phyloP scores from a whole-genome alignment of 1,140 invertebrate species.

The Radopholus similis region DNA sequence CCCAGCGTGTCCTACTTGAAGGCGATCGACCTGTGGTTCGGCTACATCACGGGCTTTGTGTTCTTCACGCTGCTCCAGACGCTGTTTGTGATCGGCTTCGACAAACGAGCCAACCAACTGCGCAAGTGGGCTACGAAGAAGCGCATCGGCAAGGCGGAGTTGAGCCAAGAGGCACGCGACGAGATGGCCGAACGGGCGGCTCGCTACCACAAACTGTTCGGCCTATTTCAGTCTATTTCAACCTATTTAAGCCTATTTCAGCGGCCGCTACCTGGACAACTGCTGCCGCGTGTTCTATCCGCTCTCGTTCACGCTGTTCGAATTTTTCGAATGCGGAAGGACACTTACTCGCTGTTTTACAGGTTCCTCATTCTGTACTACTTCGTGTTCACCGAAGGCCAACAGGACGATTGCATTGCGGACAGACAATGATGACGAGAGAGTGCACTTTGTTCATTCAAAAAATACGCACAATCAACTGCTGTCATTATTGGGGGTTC shows the following conservation, averaged over 20 bases:
- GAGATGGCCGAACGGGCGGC: slow-evolving; percentile 49
- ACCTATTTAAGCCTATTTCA: neutral
- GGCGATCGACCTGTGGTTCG: slow-evolving; percentile 60
- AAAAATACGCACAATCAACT: too few relatives aligned
- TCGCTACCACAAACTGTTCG: slow-evolving; percentile 46
- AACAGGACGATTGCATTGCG: slow-evolving; percentile 58
- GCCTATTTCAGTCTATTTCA: slow-evolving; percentile 16
- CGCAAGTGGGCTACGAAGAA: slow-evolving; percentile 56
- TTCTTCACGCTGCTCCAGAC: slow-evolving; percentile 59
- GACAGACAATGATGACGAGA: too few relatives aligned
- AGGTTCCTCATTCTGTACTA: slow-evolving; percentile 59
- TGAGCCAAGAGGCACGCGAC: slow-evolving; percentile 54
- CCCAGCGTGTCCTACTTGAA: slow-evolving; percentile 60
- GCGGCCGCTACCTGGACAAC: slow-evolving; percentile 54
- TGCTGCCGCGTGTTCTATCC: slow-evolving; percentile 60
- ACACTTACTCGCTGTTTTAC: too few relatives aligned
- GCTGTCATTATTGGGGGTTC: too few relatives aligned
- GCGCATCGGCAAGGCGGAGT: slow-evolving; percentile 34
- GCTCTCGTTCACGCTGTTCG: slow-evolving; percentile 50
- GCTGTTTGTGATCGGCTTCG: slow-evolving; percentile 59
- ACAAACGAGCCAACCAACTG: slow-evolving; percentile 57
- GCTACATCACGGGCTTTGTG: slow-evolving; percentile 59
- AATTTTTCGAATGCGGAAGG: too few relatives aligned
- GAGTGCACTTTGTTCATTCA: too few relatives aligned
- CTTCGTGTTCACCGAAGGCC: slow-evolving; percentile 58